A percentile compares a stretch with the other conserved stretches of the same genome.
phyloP scores from a whole-genome alignment of 2,888 invertebrate genomes.

The Glaucopsyche alexis region DNA sequence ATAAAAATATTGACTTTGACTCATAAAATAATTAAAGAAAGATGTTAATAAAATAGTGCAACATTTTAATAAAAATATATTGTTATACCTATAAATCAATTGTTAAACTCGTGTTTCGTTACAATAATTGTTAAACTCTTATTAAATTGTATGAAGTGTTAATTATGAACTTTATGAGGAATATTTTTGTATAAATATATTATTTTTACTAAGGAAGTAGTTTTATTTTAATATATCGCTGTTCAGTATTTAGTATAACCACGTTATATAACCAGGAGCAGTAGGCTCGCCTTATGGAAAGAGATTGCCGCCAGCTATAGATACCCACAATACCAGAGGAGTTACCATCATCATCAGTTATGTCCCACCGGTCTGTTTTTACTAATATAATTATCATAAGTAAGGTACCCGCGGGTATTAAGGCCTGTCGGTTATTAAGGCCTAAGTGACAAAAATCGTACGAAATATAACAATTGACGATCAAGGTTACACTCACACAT shows the following conservation, averaged over 20 bases:
- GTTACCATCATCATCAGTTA: no score
- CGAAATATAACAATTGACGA: no score
- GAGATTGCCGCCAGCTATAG: no score
- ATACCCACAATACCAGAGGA: no score
- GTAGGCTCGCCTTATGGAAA: no score
- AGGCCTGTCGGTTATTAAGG: no score
- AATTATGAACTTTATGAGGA: neutral
- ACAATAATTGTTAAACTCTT: neutral
- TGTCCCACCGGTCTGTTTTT: neutral
- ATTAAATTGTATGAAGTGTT: neutral
- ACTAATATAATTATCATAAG: neutral
- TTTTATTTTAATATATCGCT: neutral
- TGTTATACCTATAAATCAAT: neutral
- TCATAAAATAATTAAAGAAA: neutral
- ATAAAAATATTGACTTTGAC: neutral
- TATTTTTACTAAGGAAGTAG: neutral
- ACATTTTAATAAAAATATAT: no score
- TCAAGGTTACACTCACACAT: no score
- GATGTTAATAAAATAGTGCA: no score
- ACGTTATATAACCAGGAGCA: neutral
- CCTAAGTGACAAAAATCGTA: no score
- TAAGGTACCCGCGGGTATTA: no score
- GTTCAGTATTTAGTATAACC: neutral
- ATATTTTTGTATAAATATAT: constrained; percentile 5
- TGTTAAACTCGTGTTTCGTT: neutral